phyloP scores from a whole-genome alignment of 2,797 vertebrate species.

The Alosa sapidissima region DNA sequence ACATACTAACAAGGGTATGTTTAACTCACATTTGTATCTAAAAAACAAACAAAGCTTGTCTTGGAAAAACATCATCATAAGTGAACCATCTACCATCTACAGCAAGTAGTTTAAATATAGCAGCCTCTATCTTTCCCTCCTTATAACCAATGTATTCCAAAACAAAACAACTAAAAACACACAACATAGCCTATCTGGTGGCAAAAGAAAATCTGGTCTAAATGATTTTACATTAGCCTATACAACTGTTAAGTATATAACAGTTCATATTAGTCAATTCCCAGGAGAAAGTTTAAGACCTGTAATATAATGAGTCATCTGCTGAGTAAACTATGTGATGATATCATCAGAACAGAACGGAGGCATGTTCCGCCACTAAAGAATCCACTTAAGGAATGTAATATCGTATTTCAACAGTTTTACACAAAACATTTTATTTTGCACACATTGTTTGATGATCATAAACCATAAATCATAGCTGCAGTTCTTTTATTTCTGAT shows the following conservation, averaged over 20 bases:
- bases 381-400: neutral
- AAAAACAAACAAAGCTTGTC: neutral
- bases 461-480: neutral
- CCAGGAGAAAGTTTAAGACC: neutral
- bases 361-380: neutral
- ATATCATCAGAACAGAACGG: too few relatives aligned
- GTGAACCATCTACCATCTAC: neutral
- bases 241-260: neutral
- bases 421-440: neutral
- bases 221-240: neutral
- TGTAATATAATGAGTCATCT: neutral
- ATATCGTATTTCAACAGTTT: neutral
- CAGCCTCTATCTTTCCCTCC: neutral
- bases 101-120: neutral
- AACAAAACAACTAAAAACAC: neutral
- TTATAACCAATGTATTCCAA: neutral
- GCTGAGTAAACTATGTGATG: neutral
- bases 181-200: neutral
- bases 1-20: neutral
- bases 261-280: neutral
- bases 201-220: neutral
- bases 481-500: neutral
- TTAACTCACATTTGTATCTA: neutral
- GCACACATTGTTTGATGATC: neutral
- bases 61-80: neutral